These are phyloP conservation scores for Aporophyla nigra DNA, from an alignment of 2,888 invertebrate genomes.

Conservation along the genomic window DNA sequence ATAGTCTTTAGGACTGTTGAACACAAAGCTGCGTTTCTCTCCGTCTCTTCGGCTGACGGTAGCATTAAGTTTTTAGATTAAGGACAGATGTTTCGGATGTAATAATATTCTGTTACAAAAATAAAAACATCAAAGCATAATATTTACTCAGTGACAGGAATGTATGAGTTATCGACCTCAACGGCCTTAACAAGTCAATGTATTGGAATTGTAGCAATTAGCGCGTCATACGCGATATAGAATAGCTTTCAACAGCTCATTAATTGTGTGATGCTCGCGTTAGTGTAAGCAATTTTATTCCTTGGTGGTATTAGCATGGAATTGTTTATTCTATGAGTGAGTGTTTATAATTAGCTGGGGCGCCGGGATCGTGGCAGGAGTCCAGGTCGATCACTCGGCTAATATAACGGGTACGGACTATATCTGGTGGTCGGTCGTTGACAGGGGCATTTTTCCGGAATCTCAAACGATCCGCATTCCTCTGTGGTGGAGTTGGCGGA, in stretches of 20 bases:
- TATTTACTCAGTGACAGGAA: conserved; percentile 50
- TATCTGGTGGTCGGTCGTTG: conserved; percentile 88
- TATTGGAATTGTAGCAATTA: conserved; percentile 74
- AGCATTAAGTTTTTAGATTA: conserved; percentile 36
- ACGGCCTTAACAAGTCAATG: conserved; percentile 70
- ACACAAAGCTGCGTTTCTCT: conserved; percentile 51
- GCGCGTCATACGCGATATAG: conserved; percentile 73
- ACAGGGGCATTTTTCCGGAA: conserved; percentile 85
- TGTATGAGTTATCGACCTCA: conserved; percentile 69
- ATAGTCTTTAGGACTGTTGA: conserved; percentile 49
- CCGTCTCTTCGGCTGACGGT: conserved; percentile 35
- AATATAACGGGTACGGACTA: conserved; percentile 85
- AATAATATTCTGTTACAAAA: conserved; percentile 42
- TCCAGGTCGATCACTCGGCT: conserved; percentile 90
- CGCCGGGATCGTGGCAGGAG: conserved; percentile 86
- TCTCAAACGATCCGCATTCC: conserved; percentile 77
- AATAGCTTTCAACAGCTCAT: conserved; percentile 73
- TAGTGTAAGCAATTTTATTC: conserved; percentile 77
- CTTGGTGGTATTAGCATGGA: conserved; percentile 79
- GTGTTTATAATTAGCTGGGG: conserved; percentile 85
- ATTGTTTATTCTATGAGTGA: conserved; percentile 79
- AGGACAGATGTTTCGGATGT: conserved; percentile 49
- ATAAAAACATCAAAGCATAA: conserved; percentile 37
- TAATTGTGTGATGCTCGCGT: conserved; percentile 69
- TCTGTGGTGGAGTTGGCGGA: conserved; percentile 56